Conservation (phyloP, 2,888 invertebrate species). For the Piscicola geometra region DNA sequence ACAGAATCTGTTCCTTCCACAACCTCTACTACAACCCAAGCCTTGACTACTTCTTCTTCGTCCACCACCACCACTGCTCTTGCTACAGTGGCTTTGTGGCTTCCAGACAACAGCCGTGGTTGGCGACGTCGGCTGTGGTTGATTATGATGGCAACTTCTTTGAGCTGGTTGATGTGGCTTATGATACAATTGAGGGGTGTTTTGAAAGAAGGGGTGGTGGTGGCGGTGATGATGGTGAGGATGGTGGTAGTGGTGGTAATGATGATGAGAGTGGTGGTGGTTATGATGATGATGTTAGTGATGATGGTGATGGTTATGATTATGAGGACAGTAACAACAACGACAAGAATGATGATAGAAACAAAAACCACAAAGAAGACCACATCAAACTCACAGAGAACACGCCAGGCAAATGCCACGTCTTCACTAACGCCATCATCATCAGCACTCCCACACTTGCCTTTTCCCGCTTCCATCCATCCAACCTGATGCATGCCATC, state of each 20-base stretch:
- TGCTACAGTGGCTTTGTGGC: conserved; percentile 49
- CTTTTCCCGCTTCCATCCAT: conserved; percentile 58
- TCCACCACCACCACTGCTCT: conserved; percentile 48
- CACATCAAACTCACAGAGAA: too few relatives aligned
- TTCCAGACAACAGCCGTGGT: conserved; percentile 47
- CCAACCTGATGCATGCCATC: conserved; percentile 60
- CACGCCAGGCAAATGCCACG: too few relatives aligned
- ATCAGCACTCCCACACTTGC: conserved; percentile 47
- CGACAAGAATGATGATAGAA: too few relatives aligned
- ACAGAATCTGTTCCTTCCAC: conserved; percentile 52
- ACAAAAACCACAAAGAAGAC: too few relatives aligned
- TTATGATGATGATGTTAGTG: neutral
- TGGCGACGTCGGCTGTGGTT: conserved; percentile 54
- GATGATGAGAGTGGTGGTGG: neutral
- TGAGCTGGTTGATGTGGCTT: conserved; percentile 50
- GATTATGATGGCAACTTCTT: conserved; percentile 54
- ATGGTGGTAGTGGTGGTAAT: neutral
- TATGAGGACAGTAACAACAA: too few relatives aligned
- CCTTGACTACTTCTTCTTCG: conserved; percentile 54
- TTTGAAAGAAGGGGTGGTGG: neutral
- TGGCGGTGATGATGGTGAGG: neutral
- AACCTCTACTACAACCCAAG: conserved; percentile 56
- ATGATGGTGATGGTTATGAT: neutral
- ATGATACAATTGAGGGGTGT: conserved; percentile 29
- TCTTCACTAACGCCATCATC: neutral